Base-by-base conservation (phyloP, 2,797 vertebrate species). In the Salarias fasciatus region DNA sequence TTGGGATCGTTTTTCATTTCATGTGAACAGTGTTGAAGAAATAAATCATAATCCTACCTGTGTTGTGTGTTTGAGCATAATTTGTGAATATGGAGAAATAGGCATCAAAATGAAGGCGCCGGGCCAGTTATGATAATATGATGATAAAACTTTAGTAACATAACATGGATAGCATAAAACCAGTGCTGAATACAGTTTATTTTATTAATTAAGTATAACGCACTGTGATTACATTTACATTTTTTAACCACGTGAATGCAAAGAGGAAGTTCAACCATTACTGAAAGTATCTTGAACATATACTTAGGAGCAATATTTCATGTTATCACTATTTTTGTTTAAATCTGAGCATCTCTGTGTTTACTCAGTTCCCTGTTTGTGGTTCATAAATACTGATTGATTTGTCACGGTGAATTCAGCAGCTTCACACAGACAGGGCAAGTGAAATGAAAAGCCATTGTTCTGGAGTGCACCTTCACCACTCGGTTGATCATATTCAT, bases 1-100 rank as follows among this genome's bases (percentile, higher is more conserved):
- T 42, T 38, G 33, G 65, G 31, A 72, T 72, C 40, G 68, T 70
- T 75, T 69, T 48, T 74, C 53, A 73, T 67, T 53, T 54, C 14
- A 30, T 51, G 59, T 64, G 64, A 69, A 43, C 11, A 29, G 13
- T 10, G 46, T 41, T 11, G 10, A 57, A 45, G 28, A 66, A 58
- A 69, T 63, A 11, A 56, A 63, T 72, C 10, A 49, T 0, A 31
- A 52, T 48, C 38, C 41, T 30, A 52, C 60, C 53, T 69, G 51
- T 35, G 11, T n/a, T 72, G 59, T 65, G 38, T 13, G 38, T 75
- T 38, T 43, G 18, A 41, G 38, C 30, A 18, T 36, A 31, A 52
- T 54, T 38, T 61, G 24, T 44, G 58, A 56, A 38, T 24, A 36
- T 48, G 35, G 43, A 38, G 36, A 67, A 53, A 38, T 53, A 28